Conservation (phyloP, 2,113 vertebrate genomes). For the Phocoena phocoena region DNA sequence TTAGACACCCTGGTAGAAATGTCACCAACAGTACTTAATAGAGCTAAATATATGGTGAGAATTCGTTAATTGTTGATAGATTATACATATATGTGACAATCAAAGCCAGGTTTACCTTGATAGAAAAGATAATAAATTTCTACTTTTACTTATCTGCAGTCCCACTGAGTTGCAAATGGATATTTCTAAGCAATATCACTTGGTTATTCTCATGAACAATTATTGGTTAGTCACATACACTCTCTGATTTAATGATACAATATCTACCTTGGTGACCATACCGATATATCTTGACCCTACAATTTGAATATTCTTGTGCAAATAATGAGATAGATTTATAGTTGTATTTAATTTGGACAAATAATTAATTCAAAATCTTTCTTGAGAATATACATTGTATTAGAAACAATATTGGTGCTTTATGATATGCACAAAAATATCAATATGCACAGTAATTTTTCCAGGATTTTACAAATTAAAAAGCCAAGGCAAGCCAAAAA, state of each 20-base stretch:
- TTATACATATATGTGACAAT: neutral
- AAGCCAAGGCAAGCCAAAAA: neutral
- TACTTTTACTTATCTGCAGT: neutral
- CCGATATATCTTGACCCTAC: neutral
- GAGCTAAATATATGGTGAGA: neutral
- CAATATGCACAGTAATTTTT: neutral
- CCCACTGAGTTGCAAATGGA: neutral
- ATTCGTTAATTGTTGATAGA: neutral
- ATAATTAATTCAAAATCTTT: constrained; percentile 1
- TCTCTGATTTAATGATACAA: neutral
- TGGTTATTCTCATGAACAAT: neutral
- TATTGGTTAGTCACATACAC: neutral
- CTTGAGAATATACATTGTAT: neutral
- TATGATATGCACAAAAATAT: neutral
- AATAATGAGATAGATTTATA: neutral
- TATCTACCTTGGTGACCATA: neutral
- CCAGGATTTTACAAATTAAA: constrained; percentile 19
- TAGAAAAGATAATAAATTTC: neutral
- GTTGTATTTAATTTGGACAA: neutral
- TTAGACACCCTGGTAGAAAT: neutral
- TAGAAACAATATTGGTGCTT: neutral
- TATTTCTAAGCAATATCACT: neutral
- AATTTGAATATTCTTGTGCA: neutral
- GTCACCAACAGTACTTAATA: neutral
- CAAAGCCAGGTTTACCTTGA: neutral